Conservation (phyloP, 2,888 invertebrate genomes). For the Athrips mouffetella region DNA sequence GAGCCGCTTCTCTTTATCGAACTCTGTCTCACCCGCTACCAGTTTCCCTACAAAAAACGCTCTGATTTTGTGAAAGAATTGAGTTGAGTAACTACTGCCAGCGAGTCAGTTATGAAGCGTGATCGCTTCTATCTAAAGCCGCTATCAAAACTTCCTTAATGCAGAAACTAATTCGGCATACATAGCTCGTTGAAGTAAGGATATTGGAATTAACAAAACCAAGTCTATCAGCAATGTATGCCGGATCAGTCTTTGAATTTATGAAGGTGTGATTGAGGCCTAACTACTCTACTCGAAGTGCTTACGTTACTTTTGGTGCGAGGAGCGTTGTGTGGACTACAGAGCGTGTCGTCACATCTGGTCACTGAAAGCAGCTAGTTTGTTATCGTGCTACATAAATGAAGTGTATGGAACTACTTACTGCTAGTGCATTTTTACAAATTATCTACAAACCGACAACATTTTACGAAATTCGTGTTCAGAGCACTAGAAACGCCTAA, state of each 20-base stretch:
- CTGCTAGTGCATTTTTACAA: background rate
- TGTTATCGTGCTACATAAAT: background rate
- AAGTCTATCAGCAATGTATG: too few relatives aligned
- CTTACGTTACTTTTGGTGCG: background rate
- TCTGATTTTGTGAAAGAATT: constrained; percentile 26
- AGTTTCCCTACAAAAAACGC: constrained; percentile 22
- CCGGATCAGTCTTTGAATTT: too few relatives aligned
- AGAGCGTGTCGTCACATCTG: background rate
- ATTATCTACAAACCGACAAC: background rate
- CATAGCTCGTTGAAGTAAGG: too few relatives aligned
- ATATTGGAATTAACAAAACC: too few relatives aligned
- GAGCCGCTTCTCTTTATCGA: constrained; percentile 55
- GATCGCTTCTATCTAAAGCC: too few relatives aligned
- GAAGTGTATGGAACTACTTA: background rate
- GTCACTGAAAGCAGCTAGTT: background rate
- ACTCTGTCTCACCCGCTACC: constrained; percentile 44
- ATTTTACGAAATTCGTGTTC: too few relatives aligned
- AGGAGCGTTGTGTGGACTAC: background rate
- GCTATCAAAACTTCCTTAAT: too few relatives aligned
- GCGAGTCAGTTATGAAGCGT: background rate
- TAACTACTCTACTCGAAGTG: background rate
- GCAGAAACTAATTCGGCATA: too few relatives aligned
- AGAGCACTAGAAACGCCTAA: too few relatives aligned
- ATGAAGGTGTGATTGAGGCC: too few relatives aligned
- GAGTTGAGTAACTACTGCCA: background rate